A percentile compares a stretch with the other conserved stretches of the same genome.
These are phyloP conservation scores for Pseudopipra pipra DNA, from an alignment of 2,113 vertebrate genomes.

Conservation along the genomic window DNA sequence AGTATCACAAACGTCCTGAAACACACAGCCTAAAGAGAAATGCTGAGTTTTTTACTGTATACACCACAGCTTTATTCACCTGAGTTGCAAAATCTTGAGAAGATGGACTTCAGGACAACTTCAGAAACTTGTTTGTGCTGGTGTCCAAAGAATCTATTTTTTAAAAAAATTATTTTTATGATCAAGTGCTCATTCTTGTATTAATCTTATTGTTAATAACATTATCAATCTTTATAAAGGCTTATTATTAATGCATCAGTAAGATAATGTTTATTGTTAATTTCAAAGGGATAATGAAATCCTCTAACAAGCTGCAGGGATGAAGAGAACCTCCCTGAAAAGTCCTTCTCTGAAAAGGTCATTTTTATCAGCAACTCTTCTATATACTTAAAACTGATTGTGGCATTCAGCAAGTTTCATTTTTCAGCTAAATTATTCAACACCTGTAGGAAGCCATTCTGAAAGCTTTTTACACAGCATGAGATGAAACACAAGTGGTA, in stretches of 20 bases:
- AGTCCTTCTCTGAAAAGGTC: slow-evolving; percentile 38
- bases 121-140: neutral
- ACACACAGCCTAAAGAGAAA: neutral
- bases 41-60: neutral
- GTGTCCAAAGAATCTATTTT: neutral
- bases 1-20: neutral
- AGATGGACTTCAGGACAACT: neutral
- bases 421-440: slow-evolving; percentile 42
- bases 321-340: slow-evolving; percentile 1
- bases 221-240: neutral
- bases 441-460: slow-evolving; percentile 26
- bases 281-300: neutral
- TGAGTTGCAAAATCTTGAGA: neutral
- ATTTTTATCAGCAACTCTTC: slow-evolving; percentile 31
- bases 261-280: neutral
- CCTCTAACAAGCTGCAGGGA: neutral
- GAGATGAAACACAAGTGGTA: slow-evolving; percentile 13
- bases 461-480: slow-evolving; percentile 36
- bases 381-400: slow-evolving; percentile 38
- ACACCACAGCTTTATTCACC: neutral
- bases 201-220: neutral
- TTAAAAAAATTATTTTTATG: neutral
- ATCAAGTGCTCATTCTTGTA: neutral
- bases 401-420: slow-evolving; percentile 50
- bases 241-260: neutral